Percentiles rank a stretch among this genome's conserved stretches.
Conservation (phyloP, 2,888 invertebrate genomes). For the Mesorhabditis spiculigera region DNA sequence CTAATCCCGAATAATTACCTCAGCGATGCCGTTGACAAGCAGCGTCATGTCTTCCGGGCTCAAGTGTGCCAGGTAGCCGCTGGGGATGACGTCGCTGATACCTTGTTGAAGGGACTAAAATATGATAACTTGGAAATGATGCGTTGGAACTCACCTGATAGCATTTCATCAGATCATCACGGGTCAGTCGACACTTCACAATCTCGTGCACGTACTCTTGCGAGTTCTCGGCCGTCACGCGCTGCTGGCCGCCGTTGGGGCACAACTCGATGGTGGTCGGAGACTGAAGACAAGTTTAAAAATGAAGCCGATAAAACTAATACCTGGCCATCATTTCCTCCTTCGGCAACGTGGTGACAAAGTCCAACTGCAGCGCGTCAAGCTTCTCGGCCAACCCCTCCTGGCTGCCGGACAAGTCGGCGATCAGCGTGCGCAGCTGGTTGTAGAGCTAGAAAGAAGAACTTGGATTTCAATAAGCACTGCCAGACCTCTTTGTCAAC, state of each 20-base stretch:
- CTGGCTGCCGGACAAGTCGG: not conserved
- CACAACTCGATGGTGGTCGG: conserved; percentile 83
- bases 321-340: conserved; percentile 9
- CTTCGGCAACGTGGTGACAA: conserved; percentile 8
- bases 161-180: conserved; percentile 19
- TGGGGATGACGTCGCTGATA: conserved; percentile 90
- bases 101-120: conserved; percentile 81
- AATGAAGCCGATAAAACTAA: not conserved
- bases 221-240: conserved; percentile 86
- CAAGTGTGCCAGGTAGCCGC: conserved; percentile 82
- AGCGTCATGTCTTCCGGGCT: conserved; percentile 92
- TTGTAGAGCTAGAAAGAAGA: conserved; percentile 73
- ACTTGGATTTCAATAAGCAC: not conserved
- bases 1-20: conserved; percentile 13
- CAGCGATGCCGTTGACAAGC: conserved; percentile 81
- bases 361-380: conserved; percentile 7
- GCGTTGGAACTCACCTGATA: conserved; percentile 7
- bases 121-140: not conserved
- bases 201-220: conserved; percentile 95
- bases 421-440: conserved; percentile 70
- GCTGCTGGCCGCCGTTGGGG: conserved; percentile 81
- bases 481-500: conserved; percentile 78
- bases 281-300: conserved; percentile 64
- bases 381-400: conserved; percentile 1
- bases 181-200: conserved; percentile 85